Evolutionary conservation across 1,140 invertebrate genomes (phyloP), one percentile per base, ranked within the genome.

Genomic region (Copidosoma floridanum): DNA sequence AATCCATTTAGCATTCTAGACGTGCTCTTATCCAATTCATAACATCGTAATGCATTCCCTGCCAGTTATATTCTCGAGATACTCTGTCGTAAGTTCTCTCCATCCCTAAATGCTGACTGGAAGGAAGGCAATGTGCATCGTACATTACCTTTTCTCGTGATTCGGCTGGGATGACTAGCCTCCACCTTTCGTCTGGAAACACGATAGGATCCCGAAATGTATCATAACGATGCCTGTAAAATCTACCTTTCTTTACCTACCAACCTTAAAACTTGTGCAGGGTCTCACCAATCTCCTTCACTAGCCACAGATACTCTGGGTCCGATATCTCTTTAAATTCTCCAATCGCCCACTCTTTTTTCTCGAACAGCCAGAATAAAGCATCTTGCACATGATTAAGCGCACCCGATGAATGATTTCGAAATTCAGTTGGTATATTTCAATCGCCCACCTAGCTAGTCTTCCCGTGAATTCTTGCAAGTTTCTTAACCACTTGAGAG

Each of bases 1-100:
- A 76, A 20, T 52, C 32, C 6, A 32, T 20, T 11, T 68, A 66
- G 52, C 75, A 76, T 10, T 37, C 32, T 10, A 8, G 8, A 14
- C 32, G 14, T 14, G 32, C 14, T 7, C 32, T 7, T 37, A 37
- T 37, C 8, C 7, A 37, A 14, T 37, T 14, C 8, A 37, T 10
- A 37, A 37, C 14, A 37, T 37, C 32, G 14, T 37, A 37, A 7
- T 37, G 14, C 8, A 8, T 10, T 10, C 32, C 32, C 14, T 37
- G 7, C 32, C 32, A 37, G 14, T 37, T 10, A 37, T 37, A 37
- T 37, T 37, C 32, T 37, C 32, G 32, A 7, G 32, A 37, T 7
- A 37, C 32, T 37, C 32, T 37, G 32, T 37, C 32, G 14, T 37
- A 37, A 37, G 32, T 37, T 14, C 14, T 37, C 14, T 37, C 32